Evolutionary conservation across 2,797 vertebrate species (phyloP).

Genomic region (Champsocephalus esox): DNA sequence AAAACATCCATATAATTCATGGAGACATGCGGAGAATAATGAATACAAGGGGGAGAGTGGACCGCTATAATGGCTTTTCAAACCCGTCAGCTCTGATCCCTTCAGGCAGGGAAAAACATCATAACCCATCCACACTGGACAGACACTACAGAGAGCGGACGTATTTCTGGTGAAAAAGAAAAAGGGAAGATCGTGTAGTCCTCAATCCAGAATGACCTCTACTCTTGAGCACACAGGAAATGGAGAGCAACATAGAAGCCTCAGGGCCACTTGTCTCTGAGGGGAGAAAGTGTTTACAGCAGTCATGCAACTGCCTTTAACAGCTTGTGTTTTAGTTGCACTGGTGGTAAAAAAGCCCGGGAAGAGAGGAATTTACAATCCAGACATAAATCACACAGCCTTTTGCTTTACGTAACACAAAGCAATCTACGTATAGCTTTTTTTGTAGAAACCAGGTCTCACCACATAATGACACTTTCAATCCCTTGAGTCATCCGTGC

Average conservation of each 20-base stretch:
- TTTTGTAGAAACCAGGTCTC: slow-evolving; percentile 28
- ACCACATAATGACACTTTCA: slow-evolving; percentile 51
- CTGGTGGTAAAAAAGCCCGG: slow-evolving; percentile 33
- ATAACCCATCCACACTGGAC: slow-evolving; percentile 38
- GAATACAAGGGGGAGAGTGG: slow-evolving; percentile 57
- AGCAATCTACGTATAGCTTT: neutral
- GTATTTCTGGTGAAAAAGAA: slow-evolving; percentile 32
- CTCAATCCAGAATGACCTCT: slow-evolving; percentile 22
- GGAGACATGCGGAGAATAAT: slow-evolving; percentile 60
- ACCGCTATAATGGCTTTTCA: slow-evolving; percentile 68
- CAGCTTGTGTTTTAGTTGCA: slow-evolving; percentile 31
- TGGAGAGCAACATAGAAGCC: slow-evolving; percentile 58
- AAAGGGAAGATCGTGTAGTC: slow-evolving; percentile 28
- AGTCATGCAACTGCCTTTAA: slow-evolving; percentile 54
- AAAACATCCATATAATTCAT: slow-evolving; percentile 63
- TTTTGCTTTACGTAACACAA: slow-evolving; percentile 21
- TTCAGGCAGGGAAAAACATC: slow-evolving; percentile 61
- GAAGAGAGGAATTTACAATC: slow-evolving; percentile 64
- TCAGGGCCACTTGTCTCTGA: slow-evolving; percentile 58
- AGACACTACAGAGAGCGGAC: slow-evolving; percentile 36
- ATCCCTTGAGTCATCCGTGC: neutral
- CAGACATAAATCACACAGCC: slow-evolving; percentile 33
- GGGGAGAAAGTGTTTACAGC: slow-evolving; percentile 62
- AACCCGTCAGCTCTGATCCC: slow-evolving; percentile 61
- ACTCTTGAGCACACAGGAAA: slow-evolving; percentile 55